Evolutionary conservation across 1,140 invertebrate species (phyloP).

Genomic region (Metopolophium dirhodum): DNA sequence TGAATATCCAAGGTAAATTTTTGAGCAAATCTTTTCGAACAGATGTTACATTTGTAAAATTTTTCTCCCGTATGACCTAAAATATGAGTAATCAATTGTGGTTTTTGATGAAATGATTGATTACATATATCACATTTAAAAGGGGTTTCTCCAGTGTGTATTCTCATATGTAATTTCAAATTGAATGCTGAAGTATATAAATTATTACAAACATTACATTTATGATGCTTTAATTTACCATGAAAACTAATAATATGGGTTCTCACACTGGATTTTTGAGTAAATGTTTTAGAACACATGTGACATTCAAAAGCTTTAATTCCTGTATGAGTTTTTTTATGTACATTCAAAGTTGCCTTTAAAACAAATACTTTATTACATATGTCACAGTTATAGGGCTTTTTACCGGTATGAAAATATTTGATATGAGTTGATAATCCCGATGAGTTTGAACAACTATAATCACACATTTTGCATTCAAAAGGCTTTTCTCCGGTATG

Average conservation of each 20-base stretch:
- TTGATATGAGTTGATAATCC: not conserved
- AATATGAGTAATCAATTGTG: slow-evolving; percentile 64
- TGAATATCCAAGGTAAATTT: slow-evolving; percentile 63
- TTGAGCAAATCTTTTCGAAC: slow-evolving; percentile 70
- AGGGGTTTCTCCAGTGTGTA: not conserved
- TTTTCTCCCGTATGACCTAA: slow-evolving; percentile 75
- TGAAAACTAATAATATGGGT: not conserved
- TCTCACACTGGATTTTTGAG: not conserved
- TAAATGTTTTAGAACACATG: not conserved
- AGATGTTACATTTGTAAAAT: slow-evolving; percentile 69
- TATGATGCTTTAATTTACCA: not conserved
- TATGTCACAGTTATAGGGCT: not conserved
- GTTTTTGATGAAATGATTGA: not conserved
- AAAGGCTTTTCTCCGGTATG: slow-evolving; percentile 38
- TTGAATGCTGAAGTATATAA: not conserved
- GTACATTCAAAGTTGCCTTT: not conserved
- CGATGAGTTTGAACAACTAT: no score
- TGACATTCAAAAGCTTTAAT: not conserved
- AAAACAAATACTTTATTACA: not conserved
- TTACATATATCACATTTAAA: not conserved
- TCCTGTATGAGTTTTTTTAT: not conserved
- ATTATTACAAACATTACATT: not conserved
- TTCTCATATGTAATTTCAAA: not conserved
- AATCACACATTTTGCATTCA: slow-evolving; percentile 20
- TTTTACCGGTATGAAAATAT: not conserved